A percentile compares a stretch with the other conserved stretches of the same genome.
These are phyloP conservation scores for Cyclophora albipunctata DNA, from an alignment of 2,888 invertebrate genomes.

Conservation along the genomic window DNA sequence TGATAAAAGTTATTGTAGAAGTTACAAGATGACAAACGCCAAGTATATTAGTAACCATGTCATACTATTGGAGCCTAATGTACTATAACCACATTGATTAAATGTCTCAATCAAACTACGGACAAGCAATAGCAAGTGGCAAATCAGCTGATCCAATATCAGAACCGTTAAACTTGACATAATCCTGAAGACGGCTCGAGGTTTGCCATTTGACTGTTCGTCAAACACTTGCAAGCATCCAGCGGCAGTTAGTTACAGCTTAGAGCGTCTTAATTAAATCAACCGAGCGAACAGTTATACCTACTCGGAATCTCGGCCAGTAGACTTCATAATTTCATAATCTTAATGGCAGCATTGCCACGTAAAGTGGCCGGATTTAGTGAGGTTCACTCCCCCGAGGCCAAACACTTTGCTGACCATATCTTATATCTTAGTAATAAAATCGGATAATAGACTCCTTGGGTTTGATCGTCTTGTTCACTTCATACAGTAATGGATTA, in stretches of 20 bases:
- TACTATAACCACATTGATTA: too few species aligned
- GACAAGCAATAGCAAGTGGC: too few species aligned
- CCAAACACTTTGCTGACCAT: conserved; percentile 56
- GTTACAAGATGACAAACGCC: too few species aligned
- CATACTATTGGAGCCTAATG: too few species aligned
- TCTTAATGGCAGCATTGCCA: conserved; percentile 56
- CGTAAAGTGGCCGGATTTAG: conserved; percentile 64
- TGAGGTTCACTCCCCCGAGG: conserved; percentile 46
- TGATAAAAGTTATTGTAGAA: too few species aligned
- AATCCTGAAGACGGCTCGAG: background rate
- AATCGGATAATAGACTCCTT: conserved; percentile 40
- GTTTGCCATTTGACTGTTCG: background rate
- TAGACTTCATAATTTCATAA: conserved; percentile 69
- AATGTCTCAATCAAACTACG: too few species aligned
- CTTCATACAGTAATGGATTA: conserved; percentile 22
- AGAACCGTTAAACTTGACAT: too few species aligned
- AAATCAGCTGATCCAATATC: too few species aligned
- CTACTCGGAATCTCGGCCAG: conserved; percentile 52
- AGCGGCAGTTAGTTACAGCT: conserved; percentile 18
- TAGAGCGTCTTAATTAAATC: conserved; percentile 36
- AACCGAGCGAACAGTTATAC: conserved; percentile 30
- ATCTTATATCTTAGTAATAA: conserved; percentile 51
- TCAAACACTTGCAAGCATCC: conserved; percentile 6
- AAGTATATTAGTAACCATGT: too few species aligned
- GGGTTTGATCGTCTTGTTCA: conserved; percentile 30